Conservation (phyloP, 2,888 invertebrate species). For the Beris morrisii region DNA sequence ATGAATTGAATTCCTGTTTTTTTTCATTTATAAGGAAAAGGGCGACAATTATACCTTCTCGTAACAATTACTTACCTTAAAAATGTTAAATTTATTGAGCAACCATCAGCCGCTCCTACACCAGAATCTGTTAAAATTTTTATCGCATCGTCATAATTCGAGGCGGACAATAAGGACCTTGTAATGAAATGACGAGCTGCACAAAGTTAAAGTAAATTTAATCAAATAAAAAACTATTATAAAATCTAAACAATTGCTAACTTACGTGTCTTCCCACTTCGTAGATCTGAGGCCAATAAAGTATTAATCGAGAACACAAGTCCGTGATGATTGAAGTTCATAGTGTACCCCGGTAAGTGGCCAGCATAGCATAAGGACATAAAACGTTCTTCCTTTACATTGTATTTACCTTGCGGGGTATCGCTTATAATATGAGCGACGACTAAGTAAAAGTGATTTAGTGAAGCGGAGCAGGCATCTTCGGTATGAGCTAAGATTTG, state of each 20-base stretch:
- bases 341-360: conserved; percentile 84
- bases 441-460: conserved; percentile 82
- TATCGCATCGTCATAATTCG: conserved; percentile 70
- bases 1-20: no score
- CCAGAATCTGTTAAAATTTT: conserved; percentile 73
- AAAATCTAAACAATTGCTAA: conserved; percentile 36
- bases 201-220: conserved; percentile 32
- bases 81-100: conserved; percentile 84
- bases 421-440: conserved; percentile 75
- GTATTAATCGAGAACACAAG: conserved; percentile 84
- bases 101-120: conserved; percentile 79
- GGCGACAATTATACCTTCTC: no score
- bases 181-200: conserved; percentile 81
- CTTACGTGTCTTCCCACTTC: conserved; percentile 80
- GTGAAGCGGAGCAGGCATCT: conserved; percentile 74
- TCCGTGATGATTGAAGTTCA: conserved; percentile 84
- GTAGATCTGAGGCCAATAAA: conserved; percentile 68
- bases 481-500: conserved; percentile 83
- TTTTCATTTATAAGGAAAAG: no score
- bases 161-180: conserved; percentile 71
- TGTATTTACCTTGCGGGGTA: conserved; percentile 67
- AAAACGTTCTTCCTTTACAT: conserved; percentile 75
- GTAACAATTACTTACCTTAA: conserved; percentile 54
- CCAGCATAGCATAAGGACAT: conserved; percentile 86
- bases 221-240: neutral